Conservation (phyloP, 2,797 vertebrate genomes). For the Naso thynnoides region DNA sequence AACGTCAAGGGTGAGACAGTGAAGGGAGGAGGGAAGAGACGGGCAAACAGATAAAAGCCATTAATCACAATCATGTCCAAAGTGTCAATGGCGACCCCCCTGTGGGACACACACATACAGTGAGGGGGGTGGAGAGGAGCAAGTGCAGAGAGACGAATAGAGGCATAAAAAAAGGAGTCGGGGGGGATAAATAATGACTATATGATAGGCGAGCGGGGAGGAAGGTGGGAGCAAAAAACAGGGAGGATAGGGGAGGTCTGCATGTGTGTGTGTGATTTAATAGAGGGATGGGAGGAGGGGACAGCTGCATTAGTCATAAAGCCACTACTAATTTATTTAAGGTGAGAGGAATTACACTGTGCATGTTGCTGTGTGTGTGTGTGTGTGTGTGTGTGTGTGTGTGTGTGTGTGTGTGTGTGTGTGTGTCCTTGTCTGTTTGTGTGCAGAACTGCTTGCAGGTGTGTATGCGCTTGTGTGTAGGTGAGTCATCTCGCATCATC, state of each 20-base stretch:
- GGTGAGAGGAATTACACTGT: conserved; percentile 27
- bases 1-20: conserved; percentile 12
- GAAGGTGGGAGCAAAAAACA: conserved; percentile 18
- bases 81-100: conserved; percentile 51
- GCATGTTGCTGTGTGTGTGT: conserved; percentile 10
- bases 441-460: conserved; percentile 13
- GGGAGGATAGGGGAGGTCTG: conserved; percentile 40
- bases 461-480: conserved; percentile 8
- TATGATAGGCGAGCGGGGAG: conserved; percentile 20
- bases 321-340: conserved; percentile 59
- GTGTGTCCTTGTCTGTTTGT: conserved; percentile 42
- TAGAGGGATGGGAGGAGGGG: conserved; percentile 34
- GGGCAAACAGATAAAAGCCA: conserved; percentile 68
- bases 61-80: conserved; percentile 75
- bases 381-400: conserved; percentile 1
- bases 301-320: conserved; percentile 64
- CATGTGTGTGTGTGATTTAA: conserved; percentile 47
- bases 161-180: conserved; percentile 40
- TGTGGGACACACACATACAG: conserved; percentile 19
- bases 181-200: conserved; percentile 58
- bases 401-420: conserved; percentile 7
- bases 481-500: conserved; percentile 47
- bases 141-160: conserved; percentile 51
- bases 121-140: conserved; percentile 25
- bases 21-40: conserved; percentile 20